phyloP scores from a whole-genome alignment of 2,113 vertebrate species.

The Xiphias gladius region DNA sequence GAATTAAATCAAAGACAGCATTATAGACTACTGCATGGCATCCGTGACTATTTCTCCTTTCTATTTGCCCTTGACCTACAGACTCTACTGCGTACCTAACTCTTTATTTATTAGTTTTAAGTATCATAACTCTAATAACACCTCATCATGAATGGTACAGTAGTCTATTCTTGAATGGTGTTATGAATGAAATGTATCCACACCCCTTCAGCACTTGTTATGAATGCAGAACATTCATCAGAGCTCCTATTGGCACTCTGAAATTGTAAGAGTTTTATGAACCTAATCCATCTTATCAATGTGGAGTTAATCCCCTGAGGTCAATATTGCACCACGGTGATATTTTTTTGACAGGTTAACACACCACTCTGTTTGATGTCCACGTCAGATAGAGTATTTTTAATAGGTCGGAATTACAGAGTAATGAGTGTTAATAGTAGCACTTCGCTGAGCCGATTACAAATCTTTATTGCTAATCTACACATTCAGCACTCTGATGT shows the following conservation, averaged over 20 bases:
- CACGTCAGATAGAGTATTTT: neutral
- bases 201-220: neutral
- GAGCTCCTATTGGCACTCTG: slow-evolving; percentile 19
- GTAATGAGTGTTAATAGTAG: slow-evolving; percentile 27
- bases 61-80: neutral
- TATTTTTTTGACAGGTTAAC: slow-evolving; percentile 41
- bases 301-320: slow-evolving; percentile 40
- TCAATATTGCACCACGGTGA: slow-evolving; percentile 36
- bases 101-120: slow-evolving; percentile 5
- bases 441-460: slow-evolving; percentile 7
- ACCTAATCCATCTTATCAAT: slow-evolving; percentile 59
- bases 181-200: slow-evolving; percentile 52
- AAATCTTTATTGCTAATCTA: slow-evolving; percentile 9
- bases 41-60: neutral
- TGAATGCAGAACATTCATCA: slow-evolving; percentile 29
- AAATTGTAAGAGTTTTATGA: slow-evolving; percentile 30
- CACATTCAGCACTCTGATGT: slow-evolving; percentile 12
- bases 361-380: slow-evolving; percentile 23
- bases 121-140: neutral
- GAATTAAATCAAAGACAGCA: neutral
- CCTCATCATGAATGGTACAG: slow-evolving; percentile 8
- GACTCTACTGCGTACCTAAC: neutral
- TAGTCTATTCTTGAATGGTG: neutral
- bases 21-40: neutral
- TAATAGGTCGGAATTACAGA: slow-evolving; percentile 13